Percentiles rank a stretch among this genome's conserved stretches.
Evolutionary conservation across 2,797 vertebrate genomes (phyloP).

Genomic region (Selene dorsalis): DNA sequence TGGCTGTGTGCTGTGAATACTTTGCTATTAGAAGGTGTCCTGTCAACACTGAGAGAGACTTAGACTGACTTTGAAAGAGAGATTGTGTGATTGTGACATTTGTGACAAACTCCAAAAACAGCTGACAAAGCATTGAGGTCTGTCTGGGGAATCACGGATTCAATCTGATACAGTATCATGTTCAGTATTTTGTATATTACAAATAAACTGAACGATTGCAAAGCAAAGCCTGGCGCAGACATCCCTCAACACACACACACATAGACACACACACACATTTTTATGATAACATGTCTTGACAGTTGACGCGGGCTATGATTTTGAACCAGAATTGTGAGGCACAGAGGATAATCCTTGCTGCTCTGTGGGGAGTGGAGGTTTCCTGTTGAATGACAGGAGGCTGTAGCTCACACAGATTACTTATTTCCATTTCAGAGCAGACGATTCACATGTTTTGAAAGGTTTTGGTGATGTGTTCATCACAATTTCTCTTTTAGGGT

Average conservation of each 20-base stretch:
- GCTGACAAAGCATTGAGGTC: not conserved
- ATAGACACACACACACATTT: slow-evolving; percentile 1
- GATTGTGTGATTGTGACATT: not conserved
- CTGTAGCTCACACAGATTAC: slow-evolving; percentile 63
- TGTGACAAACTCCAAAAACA: slow-evolving; percentile 13
- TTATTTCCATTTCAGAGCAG: slow-evolving; percentile 64
- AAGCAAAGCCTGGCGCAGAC: slow-evolving; percentile 12
- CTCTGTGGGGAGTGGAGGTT: slow-evolving; percentile 64
- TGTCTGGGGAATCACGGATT: not conserved
- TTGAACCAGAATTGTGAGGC: slow-evolving; percentile 55
- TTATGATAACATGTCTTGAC: slow-evolving; percentile 56
- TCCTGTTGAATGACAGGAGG: slow-evolving; percentile 74
- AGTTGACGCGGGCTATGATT: slow-evolving; percentile 52
- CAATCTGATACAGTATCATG: not conserved
- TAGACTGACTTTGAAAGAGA: slow-evolving; percentile 25
- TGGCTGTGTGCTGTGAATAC: slow-evolving; percentile 53
- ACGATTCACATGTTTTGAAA: slow-evolving; percentile 64
- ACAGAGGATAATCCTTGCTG: slow-evolving; percentile 70
- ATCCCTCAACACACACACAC: not conserved
- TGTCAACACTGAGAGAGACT: slow-evolving; percentile 47
- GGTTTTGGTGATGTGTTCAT: slow-evolving; percentile 51
- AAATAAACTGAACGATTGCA: slow-evolving; percentile 12
- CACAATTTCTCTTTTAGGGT: slow-evolving; percentile 42
- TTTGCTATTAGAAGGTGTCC: slow-evolving; percentile 37
- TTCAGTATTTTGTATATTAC: slow-evolving; percentile 10